Evolutionary conservation across 2,888 invertebrate species (phyloP).

Genomic region (Spicauda simplicius): DNA sequence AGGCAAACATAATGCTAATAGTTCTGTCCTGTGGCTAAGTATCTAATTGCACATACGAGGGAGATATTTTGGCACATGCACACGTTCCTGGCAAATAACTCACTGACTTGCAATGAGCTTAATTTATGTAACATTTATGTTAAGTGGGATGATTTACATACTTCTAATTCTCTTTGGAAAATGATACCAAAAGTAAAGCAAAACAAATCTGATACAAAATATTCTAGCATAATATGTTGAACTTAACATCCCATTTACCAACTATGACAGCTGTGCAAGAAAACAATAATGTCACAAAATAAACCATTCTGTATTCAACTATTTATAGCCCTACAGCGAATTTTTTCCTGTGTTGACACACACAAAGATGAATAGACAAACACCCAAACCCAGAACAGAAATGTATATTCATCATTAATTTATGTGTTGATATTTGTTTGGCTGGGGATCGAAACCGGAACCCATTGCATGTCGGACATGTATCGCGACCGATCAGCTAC

Average conservation of each 20-base stretch:
- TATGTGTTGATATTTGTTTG: too few species aligned
- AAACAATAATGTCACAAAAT: too few species aligned
- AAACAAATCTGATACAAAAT: neutral
- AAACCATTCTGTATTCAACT: too few species aligned
- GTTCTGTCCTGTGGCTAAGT: slow-evolving; percentile 14
- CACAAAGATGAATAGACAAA: too few species aligned
- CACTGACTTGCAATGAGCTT: slow-evolving; percentile 31
- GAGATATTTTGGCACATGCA: slow-evolving; percentile 35
- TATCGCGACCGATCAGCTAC: too few species aligned
- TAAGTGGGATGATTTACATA: slow-evolving; percentile 12
- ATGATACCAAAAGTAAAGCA: neutral
- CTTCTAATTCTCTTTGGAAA: neutral
- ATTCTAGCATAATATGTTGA: neutral
- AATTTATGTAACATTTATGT: slow-evolving; percentile 38
- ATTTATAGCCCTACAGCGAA: too few species aligned
- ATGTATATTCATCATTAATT: too few species aligned
- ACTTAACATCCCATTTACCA: neutral
- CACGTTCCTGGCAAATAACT: slow-evolving; percentile 31
- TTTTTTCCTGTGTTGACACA: too few species aligned
- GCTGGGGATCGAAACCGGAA: too few species aligned
- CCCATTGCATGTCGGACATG: too few species aligned
- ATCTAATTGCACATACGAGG: slow-evolving; percentile 40
- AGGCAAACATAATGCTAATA: neutral
- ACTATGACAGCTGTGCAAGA: neutral
- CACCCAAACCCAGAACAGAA: too few species aligned